These are phyloP conservation scores for Phortica magna DNA, from an alignment of 2,888 invertebrate genomes.

Conservation along the genomic window DNA sequence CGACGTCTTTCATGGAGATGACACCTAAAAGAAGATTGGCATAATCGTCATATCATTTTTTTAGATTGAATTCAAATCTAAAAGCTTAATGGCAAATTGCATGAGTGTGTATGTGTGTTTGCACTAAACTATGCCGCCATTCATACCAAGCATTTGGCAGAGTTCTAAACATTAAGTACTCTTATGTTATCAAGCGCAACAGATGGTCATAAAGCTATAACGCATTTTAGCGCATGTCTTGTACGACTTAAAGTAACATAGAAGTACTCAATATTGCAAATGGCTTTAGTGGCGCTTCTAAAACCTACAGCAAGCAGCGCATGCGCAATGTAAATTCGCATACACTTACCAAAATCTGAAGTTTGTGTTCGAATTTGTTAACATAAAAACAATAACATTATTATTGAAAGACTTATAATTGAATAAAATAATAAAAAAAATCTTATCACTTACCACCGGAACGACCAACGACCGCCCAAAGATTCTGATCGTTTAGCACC, in stretches of 20 bases:
- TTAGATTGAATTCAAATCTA: background rate
- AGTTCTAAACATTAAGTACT: background rate
- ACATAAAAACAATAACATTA: no score
- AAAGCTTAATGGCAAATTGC: background rate
- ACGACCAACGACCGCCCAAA: slow-evolving; percentile 95
- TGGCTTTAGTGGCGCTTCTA: background rate
- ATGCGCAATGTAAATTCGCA: background rate
- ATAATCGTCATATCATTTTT: background rate
- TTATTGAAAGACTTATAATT: background rate
- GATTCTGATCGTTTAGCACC: slow-evolving; percentile 92
- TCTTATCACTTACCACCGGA: slow-evolving; percentile 84
- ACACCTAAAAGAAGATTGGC: slow-evolving; percentile 80
- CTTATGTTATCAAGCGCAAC: background rate
- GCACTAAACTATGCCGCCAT: background rate
- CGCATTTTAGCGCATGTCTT: no score
- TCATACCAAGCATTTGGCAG: no score
- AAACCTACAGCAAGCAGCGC: background rate
- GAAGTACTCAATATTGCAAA: no score
- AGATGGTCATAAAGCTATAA: no score
- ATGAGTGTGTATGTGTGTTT: slow-evolving; percentile 38
- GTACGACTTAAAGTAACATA: no score
- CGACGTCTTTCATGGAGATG: slow-evolving; percentile 83
- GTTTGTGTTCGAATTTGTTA: background rate
- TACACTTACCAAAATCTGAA: background rate
- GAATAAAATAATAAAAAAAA: background rate